phyloP scores from a whole-genome alignment of 2,797 vertebrate species.

The Notoglanidium macrostoma region DNA sequence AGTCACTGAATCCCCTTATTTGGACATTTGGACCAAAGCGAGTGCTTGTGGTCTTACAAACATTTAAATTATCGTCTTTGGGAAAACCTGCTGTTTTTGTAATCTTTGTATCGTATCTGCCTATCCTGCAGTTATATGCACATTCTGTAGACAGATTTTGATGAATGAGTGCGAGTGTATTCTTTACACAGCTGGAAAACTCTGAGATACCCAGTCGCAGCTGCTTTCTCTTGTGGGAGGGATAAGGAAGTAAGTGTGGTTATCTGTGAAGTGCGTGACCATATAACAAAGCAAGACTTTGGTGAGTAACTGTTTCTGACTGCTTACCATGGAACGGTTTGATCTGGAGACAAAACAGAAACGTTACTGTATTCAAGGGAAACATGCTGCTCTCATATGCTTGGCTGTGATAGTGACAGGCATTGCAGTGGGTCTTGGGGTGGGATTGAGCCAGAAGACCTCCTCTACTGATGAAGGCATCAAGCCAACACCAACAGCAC shows the following conservation, averaged over 20 bases:
- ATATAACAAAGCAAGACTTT: constrained; percentile 9
- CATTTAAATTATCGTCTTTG: constrained; percentile 30
- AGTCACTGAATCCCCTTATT: constrained; percentile 12
- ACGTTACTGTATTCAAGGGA: constrained; percentile 79
- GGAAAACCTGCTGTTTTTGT: constrained; percentile 26
- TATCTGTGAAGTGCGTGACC: constrained; percentile 22
- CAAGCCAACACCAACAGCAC: constrained; percentile 30
- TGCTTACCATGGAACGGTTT: constrained; percentile 67
- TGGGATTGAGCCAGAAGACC: constrained; percentile 79
- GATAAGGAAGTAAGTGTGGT: constrained; percentile 37
- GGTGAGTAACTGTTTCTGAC: constrained; percentile 19
- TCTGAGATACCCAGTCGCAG: constrained; percentile 43
- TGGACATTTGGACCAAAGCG: constrained; percentile 19
- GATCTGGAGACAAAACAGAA: constrained; percentile 73
- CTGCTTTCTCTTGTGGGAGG: constrained; percentile 49
- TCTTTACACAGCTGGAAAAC: constrained; percentile 36
- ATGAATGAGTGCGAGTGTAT: constrained; percentile 32
- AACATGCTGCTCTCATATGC: constrained; percentile 83
- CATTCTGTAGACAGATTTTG: constrained; percentile 39
- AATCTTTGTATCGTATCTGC: constrained; percentile 49
- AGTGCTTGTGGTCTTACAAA: constrained; percentile 24
- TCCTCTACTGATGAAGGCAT: constrained; percentile 42
- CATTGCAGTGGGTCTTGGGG: constrained; percentile 84
- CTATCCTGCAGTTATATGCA: constrained; percentile 26
- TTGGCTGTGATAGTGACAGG: constrained; percentile 74